A percentile compares a stretch with the other conserved stretches of the same genome.
These are phyloP conservation scores for Drosophila diplacantha DNA, from an alignment of 2,888 invertebrate species.

Conservation along the genomic window DNA sequence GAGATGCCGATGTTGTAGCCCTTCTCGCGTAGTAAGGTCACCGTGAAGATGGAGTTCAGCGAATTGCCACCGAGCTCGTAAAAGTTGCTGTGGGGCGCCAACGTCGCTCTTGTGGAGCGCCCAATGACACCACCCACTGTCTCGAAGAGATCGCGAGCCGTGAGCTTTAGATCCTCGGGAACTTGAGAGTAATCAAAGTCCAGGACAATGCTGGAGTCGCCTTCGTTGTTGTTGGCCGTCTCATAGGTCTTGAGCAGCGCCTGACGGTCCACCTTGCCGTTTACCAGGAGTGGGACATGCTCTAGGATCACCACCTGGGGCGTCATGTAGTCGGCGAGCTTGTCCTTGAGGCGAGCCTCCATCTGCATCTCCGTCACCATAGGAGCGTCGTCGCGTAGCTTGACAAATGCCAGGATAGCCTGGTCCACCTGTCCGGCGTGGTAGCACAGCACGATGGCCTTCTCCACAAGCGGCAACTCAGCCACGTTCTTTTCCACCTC, in stretches of 20 bases:
- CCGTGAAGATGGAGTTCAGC: slow-evolving; percentile 89
- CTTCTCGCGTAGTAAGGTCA: slow-evolving; percentile 85
- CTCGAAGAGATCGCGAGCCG: slow-evolving; percentile 85
- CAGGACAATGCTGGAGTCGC: slow-evolving; percentile 79
- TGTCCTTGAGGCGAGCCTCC: slow-evolving; percentile 82
- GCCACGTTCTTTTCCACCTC: slow-evolving; percentile 89
- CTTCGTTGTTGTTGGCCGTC: slow-evolving; percentile 82
- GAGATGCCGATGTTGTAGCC: slow-evolving; percentile 90
- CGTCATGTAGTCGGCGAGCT: slow-evolving; percentile 87
- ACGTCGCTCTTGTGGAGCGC: slow-evolving; percentile 81
- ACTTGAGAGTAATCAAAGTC: slow-evolving; percentile 85
- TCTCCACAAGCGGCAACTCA: slow-evolving; percentile 83
- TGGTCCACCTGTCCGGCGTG: slow-evolving; percentile 85
- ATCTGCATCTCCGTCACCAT: slow-evolving; percentile 80
- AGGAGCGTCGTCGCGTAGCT: slow-evolving; percentile 78
- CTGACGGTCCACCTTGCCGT: slow-evolving; percentile 92
- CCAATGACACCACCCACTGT: slow-evolving; percentile 86
- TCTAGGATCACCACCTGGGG: slow-evolving; percentile 87
- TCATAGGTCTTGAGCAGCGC: slow-evolving; percentile 86
- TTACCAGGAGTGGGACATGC: slow-evolving; percentile 87
- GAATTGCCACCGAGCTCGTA: slow-evolving; percentile 93
- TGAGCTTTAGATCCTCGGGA: slow-evolving; percentile 80
- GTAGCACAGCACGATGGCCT: slow-evolving; percentile 88
- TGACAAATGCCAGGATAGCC: slow-evolving; percentile 85
- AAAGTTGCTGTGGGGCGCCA: slow-evolving; percentile 85